Conservation (phyloP, 1,140 invertebrate species). For the Drosophila nebulosa region DNA sequence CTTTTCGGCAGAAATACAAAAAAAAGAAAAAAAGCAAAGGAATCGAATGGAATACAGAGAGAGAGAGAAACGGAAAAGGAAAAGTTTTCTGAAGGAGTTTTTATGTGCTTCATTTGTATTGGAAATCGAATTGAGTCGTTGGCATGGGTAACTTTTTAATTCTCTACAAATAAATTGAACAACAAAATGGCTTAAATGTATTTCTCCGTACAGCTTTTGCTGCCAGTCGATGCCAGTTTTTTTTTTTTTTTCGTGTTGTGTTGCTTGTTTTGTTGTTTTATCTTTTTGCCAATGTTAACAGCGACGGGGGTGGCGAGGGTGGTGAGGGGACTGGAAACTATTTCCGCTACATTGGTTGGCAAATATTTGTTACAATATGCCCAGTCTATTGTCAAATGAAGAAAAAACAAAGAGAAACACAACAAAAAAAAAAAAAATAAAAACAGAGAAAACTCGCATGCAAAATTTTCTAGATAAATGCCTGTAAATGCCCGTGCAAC, state of each 20-base stretch:
- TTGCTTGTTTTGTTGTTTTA: neutral
- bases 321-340: constrained; percentile 36
- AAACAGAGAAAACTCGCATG: constrained; percentile 8
- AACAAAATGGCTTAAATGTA: neutral
- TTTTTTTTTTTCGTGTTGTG: neutral
- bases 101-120: neutral
- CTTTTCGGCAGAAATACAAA: constrained; percentile 26
- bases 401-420: constrained; percentile 3
- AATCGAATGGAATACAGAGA: neutral
- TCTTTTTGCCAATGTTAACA: neutral
- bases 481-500: constrained; percentile 26
- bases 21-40: neutral
- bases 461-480: constrained; percentile 32
- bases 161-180: neutral
- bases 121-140: neutral
- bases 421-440: neutral
- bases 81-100: neutral
- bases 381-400: constrained; percentile 11
- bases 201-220: neutral
- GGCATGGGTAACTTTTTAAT: neutral
- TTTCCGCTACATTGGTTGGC: constrained; percentile 39
- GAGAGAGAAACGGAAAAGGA: neutral
- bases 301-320: neutral
- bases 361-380: constrained; percentile 33
- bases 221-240: neutral